Evolutionary conservation across 1,140 invertebrate species (phyloP).

Genomic region (Euura saliciscinereae): DNA sequence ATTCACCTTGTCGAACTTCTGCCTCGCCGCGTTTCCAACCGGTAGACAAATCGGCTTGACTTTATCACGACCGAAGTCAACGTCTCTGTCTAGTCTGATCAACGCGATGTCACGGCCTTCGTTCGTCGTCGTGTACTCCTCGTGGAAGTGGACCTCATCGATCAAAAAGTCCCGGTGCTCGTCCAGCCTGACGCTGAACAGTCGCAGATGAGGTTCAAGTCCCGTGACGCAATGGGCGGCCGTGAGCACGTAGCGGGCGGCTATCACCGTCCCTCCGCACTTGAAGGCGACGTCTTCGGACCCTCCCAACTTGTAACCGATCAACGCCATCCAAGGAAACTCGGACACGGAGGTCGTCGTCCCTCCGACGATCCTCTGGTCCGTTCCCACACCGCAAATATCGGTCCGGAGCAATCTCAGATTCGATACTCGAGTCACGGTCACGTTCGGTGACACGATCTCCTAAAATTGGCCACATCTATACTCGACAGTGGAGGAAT

Average conservation of each 20-base stretch:
- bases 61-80: slow-evolving; percentile 57
- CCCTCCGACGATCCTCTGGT: slow-evolving; percentile 62
- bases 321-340: slow-evolving; percentile 72
- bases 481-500: slow-evolving; percentile 45
- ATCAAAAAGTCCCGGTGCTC: slow-evolving; percentile 65
- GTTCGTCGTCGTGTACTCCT: slow-evolving; percentile 54
- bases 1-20: slow-evolving; percentile 33
- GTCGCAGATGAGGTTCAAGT: slow-evolving; percentile 38
- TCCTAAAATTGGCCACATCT: no score
- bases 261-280: slow-evolving; percentile 73
- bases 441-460: no score
- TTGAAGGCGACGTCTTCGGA: slow-evolving; percentile 56
- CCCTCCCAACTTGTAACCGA: slow-evolving; percentile 62
- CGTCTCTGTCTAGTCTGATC: slow-evolving; percentile 59
- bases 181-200: slow-evolving; percentile 62
- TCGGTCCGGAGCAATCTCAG: slow-evolving; percentile 53
- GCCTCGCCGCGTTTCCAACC: slow-evolving; percentile 38
- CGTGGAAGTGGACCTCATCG: slow-evolving; percentile 62
- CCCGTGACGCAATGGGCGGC: slow-evolving; percentile 72
- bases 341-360: slow-evolving; percentile 64
- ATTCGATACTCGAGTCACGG: no score
- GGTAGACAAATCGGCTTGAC: slow-evolving; percentile 67
- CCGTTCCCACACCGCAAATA: slow-evolving; percentile 49
- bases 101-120: slow-evolving; percentile 69
- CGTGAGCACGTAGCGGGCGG: slow-evolving; percentile 69